A percentile compares a stretch with the other conserved stretches of the same genome.
These are phyloP conservation scores for Meandrusa payeni DNA, from an alignment of 2,888 invertebrate species.

Conservation along the genomic window DNA sequence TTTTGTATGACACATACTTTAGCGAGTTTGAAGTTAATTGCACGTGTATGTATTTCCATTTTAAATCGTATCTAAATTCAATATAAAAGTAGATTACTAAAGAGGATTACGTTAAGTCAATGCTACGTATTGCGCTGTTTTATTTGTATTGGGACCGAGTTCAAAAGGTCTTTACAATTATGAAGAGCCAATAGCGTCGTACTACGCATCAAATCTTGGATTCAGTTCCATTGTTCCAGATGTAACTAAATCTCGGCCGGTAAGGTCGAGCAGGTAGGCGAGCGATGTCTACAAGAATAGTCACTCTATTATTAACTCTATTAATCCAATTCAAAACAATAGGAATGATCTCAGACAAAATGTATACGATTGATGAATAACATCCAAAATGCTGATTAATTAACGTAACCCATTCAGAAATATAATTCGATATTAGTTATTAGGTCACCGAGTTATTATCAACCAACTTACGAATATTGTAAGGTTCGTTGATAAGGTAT, in stretches of 20 bases:
- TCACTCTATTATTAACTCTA: slow-evolving; percentile 19
- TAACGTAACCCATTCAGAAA: too few species aligned
- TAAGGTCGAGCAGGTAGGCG: slow-evolving; percentile 52
- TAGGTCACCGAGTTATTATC: too few species aligned
- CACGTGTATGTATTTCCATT: too few species aligned
- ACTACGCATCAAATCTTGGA: slow-evolving; percentile 37
- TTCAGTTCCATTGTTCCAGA: slow-evolving; percentile 51
- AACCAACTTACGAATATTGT: too few species aligned
- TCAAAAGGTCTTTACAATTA: slow-evolving; percentile 7
- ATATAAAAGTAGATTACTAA: too few species aligned
- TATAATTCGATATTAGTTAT: too few species aligned
- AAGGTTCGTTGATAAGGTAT: too few species aligned
- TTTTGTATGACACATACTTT: too few species aligned
- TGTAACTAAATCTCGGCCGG: slow-evolving; percentile 49
- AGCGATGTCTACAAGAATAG: slow-evolving; percentile 17
- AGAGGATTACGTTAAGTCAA: too few species aligned
- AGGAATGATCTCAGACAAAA: slow-evolving; percentile 13
- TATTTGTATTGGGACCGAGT: background rate
- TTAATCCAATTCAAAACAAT: slow-evolving; percentile 19
- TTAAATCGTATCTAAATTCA: too few species aligned
- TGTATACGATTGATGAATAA: slow-evolving; percentile 13
- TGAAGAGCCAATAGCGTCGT: slow-evolving; percentile 25
- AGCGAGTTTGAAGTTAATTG: too few species aligned
- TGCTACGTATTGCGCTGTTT: background rate
- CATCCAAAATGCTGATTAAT: too few species aligned